Percentiles rank a stretch among this genome's conserved stretches.
phyloP scores from a whole-genome alignment of 2,797 vertebrate species.

The Centropyge bicolor region DNA sequence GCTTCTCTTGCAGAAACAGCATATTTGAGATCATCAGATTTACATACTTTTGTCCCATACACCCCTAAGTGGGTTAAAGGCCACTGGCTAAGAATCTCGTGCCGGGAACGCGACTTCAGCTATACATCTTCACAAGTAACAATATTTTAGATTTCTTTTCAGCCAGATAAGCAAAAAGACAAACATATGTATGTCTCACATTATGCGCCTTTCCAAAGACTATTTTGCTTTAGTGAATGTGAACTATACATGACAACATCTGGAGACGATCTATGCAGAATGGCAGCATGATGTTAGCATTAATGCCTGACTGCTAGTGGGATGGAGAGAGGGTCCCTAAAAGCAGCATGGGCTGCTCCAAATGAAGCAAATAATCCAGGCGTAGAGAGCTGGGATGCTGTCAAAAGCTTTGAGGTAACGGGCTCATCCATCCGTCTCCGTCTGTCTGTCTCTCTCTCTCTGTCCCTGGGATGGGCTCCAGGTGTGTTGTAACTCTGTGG shows the following conservation, averaged over 20 bases:
- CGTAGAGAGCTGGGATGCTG: constrained; percentile 39
- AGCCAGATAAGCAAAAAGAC: neutral
- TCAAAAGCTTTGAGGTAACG: constrained; percentile 60
- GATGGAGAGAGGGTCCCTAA: constrained; percentile 49
- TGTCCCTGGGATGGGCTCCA: constrained; percentile 64
- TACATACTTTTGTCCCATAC: constrained; percentile 61
- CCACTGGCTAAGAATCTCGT: constrained; percentile 11
- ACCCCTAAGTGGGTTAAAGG: constrained; percentile 62
- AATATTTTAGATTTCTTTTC: constrained; percentile 1
- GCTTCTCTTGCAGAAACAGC: constrained; percentile 48
- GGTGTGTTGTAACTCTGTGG: constrained; percentile 73
- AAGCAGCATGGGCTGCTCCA: constrained; percentile 38
- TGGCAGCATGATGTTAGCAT: constrained; percentile 59
- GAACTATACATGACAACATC: constrained; percentile 75
- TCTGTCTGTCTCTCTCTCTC: constrained; percentile 32
- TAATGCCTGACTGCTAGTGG: constrained; percentile 64
- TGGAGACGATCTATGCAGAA: constrained; percentile 76
- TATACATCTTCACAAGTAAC: constrained; percentile 29
- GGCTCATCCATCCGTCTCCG: constrained; percentile 42
- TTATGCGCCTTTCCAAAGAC: constrained; percentile 33
- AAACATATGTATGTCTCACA: constrained; percentile 31
- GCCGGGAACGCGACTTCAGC: constrained; percentile 16
- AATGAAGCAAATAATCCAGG: constrained; percentile 54
- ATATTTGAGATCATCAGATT: constrained; percentile 70
- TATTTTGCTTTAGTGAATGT: constrained; percentile 54